These are phyloP conservation scores for Theretra japonica DNA, from an alignment of 2,888 invertebrate genomes.

Conservation along the genomic window DNA sequence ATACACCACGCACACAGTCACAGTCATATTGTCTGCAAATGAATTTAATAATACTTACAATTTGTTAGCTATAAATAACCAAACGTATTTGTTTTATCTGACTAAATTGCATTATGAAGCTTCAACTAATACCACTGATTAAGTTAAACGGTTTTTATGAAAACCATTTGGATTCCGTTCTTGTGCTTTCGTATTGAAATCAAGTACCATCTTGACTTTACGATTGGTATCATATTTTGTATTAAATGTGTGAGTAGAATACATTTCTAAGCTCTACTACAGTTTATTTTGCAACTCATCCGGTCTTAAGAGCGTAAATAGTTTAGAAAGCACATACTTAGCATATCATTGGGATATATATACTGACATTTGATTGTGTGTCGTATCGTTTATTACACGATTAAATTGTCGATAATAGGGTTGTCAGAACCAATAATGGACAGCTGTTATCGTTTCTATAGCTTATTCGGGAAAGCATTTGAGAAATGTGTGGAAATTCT, in stretches of 20 bases:
- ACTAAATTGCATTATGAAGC: too few species aligned
- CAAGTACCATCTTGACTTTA: too few species aligned
- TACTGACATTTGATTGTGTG: constrained; percentile 1
- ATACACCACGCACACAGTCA: too few species aligned
- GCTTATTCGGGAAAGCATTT: constrained; percentile 4
- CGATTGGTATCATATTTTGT: background rate
- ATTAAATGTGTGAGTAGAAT: background rate
- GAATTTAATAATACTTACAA: too few species aligned
- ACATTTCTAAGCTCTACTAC: background rate
- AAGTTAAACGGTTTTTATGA: background rate
- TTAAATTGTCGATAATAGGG: background rate
- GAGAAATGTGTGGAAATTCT: constrained; percentile 6
- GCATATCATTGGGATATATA: constrained; percentile 15
- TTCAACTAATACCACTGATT: too few species aligned
- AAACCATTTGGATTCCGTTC: too few species aligned
- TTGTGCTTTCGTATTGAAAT: too few species aligned
- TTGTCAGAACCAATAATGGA: background rate
- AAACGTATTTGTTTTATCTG: too few species aligned
- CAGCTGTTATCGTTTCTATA: constrained; percentile 2
- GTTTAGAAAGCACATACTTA: constrained; percentile 2
- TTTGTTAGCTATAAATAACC: too few species aligned
- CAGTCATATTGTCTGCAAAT: too few species aligned
- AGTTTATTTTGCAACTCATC: background rate
- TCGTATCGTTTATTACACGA: constrained; percentile 10
- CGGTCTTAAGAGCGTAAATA: background rate